Conservation (phyloP, 2,113 vertebrate species). For the Centropus bengalensis region DNA sequence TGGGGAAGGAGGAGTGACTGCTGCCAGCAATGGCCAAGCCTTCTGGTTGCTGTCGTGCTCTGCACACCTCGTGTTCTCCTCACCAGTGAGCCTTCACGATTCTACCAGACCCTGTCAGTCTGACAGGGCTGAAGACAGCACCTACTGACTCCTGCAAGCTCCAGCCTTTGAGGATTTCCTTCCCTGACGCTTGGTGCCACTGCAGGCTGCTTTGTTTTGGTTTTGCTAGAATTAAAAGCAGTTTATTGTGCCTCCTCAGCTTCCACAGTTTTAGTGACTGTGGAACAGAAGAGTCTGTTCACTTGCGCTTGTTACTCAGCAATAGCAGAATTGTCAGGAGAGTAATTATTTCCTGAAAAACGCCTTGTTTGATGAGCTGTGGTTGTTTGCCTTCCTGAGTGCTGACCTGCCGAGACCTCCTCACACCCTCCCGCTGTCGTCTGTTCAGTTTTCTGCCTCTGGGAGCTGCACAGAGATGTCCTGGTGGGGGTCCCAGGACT, state of each 20-base stretch:
- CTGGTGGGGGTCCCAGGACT: background rate
- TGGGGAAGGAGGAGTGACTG: background rate
- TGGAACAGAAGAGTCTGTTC: background rate
- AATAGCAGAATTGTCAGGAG: background rate
- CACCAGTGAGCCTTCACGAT: fast-evolving
- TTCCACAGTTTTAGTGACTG: background rate
- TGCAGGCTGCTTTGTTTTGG: background rate
- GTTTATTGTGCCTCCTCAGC: background rate
- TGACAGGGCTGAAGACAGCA: background rate
- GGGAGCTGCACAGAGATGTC: background rate
- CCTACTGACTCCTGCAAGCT: background rate
- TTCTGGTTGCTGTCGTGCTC: background rate
- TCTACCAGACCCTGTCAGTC: background rate
- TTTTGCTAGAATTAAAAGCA: background rate
- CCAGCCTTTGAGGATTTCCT: background rate
- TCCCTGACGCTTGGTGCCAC: background rate
- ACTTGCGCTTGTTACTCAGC: background rate
- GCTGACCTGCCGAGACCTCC: background rate
- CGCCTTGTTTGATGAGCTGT: background rate
- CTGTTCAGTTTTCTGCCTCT: background rate
- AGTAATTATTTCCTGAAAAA: background rate
- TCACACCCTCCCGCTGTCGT: background rate
- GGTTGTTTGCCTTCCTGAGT: background rate
- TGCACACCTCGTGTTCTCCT: fast-evolving
- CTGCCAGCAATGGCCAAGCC: background rate